phyloP scores from a whole-genome alignment of 2,797 vertebrate species.

The Phrynocephalus forsythii region DNA sequence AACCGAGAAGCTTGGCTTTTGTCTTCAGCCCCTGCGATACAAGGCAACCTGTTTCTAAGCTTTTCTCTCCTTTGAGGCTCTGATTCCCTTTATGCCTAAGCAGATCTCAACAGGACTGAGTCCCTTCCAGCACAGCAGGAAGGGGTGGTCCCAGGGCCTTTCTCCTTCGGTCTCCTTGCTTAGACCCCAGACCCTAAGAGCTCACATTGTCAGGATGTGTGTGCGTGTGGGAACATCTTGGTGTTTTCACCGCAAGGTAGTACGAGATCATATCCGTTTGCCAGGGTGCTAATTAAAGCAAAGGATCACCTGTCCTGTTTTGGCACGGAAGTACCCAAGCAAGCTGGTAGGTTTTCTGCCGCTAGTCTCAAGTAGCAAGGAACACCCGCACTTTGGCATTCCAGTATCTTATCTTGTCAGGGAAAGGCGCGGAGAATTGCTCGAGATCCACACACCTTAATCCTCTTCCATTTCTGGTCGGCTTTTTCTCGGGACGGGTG shows the following conservation, averaged over 20 bases:
- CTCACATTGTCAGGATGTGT: background rate
- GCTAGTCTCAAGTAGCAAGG: background rate
- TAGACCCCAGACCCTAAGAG: background rate
- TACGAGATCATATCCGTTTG: conserved; percentile 48
- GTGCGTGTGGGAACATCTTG: too few species aligned
- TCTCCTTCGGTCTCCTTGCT: too few species aligned
- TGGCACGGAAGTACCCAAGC: conserved; percentile 31
- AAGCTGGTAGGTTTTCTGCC: background rate
- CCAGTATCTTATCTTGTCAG: too few species aligned
- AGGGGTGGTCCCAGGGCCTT: too few species aligned
- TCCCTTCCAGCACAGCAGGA: too few species aligned
- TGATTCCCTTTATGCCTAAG: too few species aligned
- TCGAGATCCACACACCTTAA: background rate
- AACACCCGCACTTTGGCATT: background rate
- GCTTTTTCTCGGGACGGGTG: background rate
- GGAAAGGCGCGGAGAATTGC: background rate
- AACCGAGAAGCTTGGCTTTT: too few species aligned
- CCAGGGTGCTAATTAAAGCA: conserved; percentile 62
- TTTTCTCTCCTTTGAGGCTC: too few species aligned
- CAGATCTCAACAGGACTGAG: too few species aligned
- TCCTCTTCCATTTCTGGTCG: background rate
- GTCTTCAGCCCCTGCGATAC: too few species aligned
- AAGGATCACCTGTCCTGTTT: conserved; percentile 59
- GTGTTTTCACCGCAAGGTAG: background rate
- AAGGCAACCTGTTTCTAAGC: too few species aligned